Evolutionary conservation across 1,140 invertebrate species (phyloP), one percentile per base, ranked within the genome.

Genomic region (Diorhabda carinulata): DNA sequence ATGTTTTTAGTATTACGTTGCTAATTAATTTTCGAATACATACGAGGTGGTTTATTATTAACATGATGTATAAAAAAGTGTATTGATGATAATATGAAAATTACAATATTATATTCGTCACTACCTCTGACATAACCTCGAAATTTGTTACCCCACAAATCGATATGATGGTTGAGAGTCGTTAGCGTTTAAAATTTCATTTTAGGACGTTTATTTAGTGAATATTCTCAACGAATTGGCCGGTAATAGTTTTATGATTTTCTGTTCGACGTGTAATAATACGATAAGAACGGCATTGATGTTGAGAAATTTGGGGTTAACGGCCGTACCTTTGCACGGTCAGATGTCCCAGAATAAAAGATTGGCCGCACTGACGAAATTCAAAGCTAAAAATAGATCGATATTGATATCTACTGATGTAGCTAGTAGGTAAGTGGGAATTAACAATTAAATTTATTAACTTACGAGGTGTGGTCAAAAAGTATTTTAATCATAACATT

Each of bases 331-430:
- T 2, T 84, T 99, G 6, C 96, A 99, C 82, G 98, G 98, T 0
- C 96, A 99, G 84, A 97, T 99, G 95, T 91, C 92, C 2, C 94
- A 97, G 79, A 94, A 96, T 78, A 97, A 97, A 79, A 86, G 96
- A 4, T 83, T 98, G 60, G 95, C 93, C 0, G 91, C 95, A 0
- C 82, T 98, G 3, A 95, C 93, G 69, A 98, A 98, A 84, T 98
- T 98, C 79, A 95, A 94, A 83, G 89, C 91, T 8, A 96, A 96
- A 83, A 90, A 87, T 76, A 83, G 93, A 61, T 92, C 91, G 0
- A 92, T 95, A 74, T 84, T 99, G 6, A 94, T 99, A 69, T 98
- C 96, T 7, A 99, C 98, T 5, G 98, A 99, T 86, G 97, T 99
- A 9, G 97, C 97, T 2, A 97, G 95, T 77, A 92, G 94, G 92